Base-by-base conservation (phyloP, 2,797 vertebrate species). In the Diplodus puntazzo region DNA sequence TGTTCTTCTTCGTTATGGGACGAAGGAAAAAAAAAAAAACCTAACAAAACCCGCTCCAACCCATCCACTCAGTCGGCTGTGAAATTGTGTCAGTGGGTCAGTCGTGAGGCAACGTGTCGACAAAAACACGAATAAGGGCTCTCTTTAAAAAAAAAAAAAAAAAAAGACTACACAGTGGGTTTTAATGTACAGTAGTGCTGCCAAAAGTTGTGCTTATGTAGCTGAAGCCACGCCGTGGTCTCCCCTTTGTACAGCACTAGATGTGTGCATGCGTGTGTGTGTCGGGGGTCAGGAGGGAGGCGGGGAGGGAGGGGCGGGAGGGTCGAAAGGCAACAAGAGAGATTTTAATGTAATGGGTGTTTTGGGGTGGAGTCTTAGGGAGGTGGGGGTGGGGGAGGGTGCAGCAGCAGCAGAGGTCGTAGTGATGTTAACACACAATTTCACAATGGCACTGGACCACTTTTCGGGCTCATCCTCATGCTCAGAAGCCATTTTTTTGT, bases 161-260 rank as follows among this genome's bases (percentile, higher is more conserved):
- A 71, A 45, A 3, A 45, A 70, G 84, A 77, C 58, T 72, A 79
- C 76, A 81, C 57, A 55, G 69, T 91, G 84, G 83, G 86, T 89
- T 92, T 91, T 82, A 78, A 88, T 89, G 92, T 93, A 85, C 85
- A 93, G 90, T 92, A 86, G 93, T 92, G 91, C 92, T 93, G 93
- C 92, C 93, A 94, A 92, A 93, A 92, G 89, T 88, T 71, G 86
- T 94, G 90, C 90, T 92, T 89, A 94, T 92, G 93, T 94, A 94
- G 94, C 95, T 92, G 83, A 88, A 86, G 82, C 92, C 92, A 89
- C 85, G 23, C 84, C 39, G 80, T 84, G 81, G 92, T 91, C 89
- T 84, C 81, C 84, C 87, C 88, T 88, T 86, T 94, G 92, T 94
- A 92, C 90, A 91, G 91, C 94, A 90, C 92, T 90, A 78, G 74